Evolutionary conservation across 2,888 invertebrate genomes (phyloP).

Genomic region (Polydrusus tereticollis): DNA sequence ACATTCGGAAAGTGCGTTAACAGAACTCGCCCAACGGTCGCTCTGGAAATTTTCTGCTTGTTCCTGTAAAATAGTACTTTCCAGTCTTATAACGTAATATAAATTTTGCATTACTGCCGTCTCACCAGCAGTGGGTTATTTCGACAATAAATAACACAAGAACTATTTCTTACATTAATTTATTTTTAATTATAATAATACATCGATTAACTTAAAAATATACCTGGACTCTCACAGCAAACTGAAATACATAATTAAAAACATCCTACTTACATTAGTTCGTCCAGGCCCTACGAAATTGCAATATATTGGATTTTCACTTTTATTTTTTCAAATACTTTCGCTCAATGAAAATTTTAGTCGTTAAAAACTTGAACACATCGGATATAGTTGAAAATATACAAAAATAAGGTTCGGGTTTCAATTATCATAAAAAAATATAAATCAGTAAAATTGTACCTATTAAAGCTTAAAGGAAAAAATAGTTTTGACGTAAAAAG

Average conservation of each 20-base stretch:
- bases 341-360: constrained; percentile 30
- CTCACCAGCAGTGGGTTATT: too few species aligned
- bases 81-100: too few species aligned
- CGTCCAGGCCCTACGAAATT: constrained; percentile 63
- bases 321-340: constrained; percentile 32
- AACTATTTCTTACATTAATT: constrained; percentile 42
- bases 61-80: too few species aligned
- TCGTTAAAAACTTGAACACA: constrained; percentile 46
- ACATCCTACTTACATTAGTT: constrained; percentile 61
- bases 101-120: too few species aligned
- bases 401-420: constrained; percentile 22
- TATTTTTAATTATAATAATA: constrained; percentile 64
- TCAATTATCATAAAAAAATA: constrained; percentile 23
- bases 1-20: too few species aligned
- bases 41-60: too few species aligned
- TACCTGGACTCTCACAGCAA: constrained; percentile 65
- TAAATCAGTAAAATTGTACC: not conserved
- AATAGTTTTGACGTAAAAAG: constrained; percentile 10
- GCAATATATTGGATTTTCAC: constrained; percentile 52
- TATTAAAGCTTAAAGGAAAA: not conserved
- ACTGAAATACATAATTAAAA: constrained; percentile 62
- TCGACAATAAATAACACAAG: not conserved
- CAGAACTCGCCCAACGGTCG: too few species aligned
- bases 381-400: constrained; percentile 38
- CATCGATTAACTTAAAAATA: constrained; percentile 66